phyloP scores from a whole-genome alignment of 2,888 invertebrate genomes.

The Plagodis pulveraria region DNA sequence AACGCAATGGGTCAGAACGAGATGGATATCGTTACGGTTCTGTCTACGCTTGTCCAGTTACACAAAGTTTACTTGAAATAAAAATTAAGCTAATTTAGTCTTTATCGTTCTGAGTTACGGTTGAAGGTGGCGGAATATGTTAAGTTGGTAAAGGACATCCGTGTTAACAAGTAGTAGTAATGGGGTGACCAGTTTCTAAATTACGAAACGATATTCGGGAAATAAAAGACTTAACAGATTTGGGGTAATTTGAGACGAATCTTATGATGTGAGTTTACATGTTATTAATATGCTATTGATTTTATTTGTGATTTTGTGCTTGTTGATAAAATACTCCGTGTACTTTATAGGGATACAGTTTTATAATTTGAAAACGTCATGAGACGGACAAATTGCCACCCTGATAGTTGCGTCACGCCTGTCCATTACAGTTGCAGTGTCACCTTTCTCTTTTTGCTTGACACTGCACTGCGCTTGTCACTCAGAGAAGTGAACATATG shows the following conservation, averaged over 20 bases:
- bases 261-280: too few species aligned
- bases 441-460: too few species aligned
- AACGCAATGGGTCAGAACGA: neutral
- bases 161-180: conserved; percentile 6
- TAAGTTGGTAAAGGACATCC: conserved; percentile 10
- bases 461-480: too few species aligned
- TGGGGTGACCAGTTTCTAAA: neutral
- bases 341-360: too few species aligned
- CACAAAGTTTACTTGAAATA: neutral
- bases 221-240: neutral
- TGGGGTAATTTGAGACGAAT: neutral
- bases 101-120: neutral
- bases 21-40: conserved; percentile 10
- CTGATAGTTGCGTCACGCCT: too few species aligned
- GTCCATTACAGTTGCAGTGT: too few species aligned
- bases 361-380: too few species aligned
- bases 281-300: too few species aligned
- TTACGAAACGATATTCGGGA: neutral
- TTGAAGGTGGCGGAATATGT: neutral
- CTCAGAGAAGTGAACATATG: too few species aligned
- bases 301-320: too few species aligned
- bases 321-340: too few species aligned
- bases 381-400: too few species aligned
- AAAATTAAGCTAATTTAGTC: neutral
- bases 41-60: neutral